Evolutionary conservation across 92 coral and sea anemone genomes (phyloP).

Genomic region (Paramuricea clavata): DNA sequence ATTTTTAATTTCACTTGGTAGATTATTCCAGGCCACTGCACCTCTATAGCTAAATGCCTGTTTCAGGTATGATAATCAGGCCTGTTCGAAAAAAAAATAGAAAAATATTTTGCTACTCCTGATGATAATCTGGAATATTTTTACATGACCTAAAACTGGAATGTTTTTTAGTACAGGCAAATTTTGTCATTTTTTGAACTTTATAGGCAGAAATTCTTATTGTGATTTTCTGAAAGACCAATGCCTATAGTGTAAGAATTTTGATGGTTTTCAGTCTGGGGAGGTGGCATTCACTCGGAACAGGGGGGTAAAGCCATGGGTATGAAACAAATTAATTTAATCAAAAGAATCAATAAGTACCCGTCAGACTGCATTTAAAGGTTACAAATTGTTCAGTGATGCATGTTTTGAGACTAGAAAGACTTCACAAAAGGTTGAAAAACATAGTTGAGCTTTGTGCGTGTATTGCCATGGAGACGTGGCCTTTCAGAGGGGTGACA

Average conservation of each 20-base stretch:
- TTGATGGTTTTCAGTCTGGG: conserved; percentile 17
- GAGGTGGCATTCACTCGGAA: conserved; percentile 11
- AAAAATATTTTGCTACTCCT: too few species aligned
- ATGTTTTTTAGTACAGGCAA: conserved; percentile 7
- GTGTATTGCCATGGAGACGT: too few species aligned
- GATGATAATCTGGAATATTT: too few species aligned
- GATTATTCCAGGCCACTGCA: too few species aligned
- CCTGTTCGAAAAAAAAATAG: too few species aligned
- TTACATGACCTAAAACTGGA: too few species aligned
- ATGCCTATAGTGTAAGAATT: neutral
- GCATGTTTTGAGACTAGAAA: neutral
- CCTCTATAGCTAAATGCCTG: too few species aligned
- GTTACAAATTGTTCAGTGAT: neutral
- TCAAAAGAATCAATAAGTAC: neutral
- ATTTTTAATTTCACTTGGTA: too few species aligned
- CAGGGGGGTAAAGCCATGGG: neutral
- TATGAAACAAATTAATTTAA: neutral
- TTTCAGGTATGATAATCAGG: too few species aligned
- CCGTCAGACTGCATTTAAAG: neutral
- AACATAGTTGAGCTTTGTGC: neutral
- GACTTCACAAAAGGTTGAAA: neutral
- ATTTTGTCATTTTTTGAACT: neutral
- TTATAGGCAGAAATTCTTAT: neutral
- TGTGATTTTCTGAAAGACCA: conserved; percentile 21
- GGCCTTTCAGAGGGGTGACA: too few species aligned